Percentiles rank a stretch among this genome's conserved stretches.
phyloP scores from a whole-genome alignment of 2,888 invertebrate genomes.

The Macaria liturata region DNA sequence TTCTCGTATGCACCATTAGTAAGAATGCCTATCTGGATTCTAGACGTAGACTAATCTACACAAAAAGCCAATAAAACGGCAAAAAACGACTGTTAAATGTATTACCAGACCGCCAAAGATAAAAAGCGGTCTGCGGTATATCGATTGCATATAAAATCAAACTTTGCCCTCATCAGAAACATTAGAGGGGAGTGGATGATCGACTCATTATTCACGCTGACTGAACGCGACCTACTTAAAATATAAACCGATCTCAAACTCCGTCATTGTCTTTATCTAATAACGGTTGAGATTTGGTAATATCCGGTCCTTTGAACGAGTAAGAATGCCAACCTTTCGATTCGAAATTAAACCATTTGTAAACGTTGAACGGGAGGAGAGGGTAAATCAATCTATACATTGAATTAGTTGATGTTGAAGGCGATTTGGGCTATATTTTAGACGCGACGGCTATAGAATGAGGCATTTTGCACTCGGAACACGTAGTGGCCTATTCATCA shows the following conservation, averaged over 20 bases:
- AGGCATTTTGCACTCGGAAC: constrained; percentile 69
- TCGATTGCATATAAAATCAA: too few relatives aligned
- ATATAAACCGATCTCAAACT: constrained; percentile 36
- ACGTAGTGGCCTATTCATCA: constrained; percentile 78
- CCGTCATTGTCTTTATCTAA: constrained; percentile 43
- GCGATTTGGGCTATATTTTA: constrained; percentile 76
- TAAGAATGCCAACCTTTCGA: constrained; percentile 55
- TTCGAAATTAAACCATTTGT: constrained; percentile 73
- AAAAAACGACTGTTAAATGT: neutral
- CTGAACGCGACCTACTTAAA: constrained; percentile 26
- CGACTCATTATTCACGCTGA: constrained; percentile 21
- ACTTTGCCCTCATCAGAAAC: constrained; percentile 9
- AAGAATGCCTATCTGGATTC: too few relatives aligned
- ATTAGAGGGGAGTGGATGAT: constrained; percentile 12
- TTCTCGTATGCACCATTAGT: constrained; percentile 23
- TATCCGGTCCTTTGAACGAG: constrained; percentile 43
- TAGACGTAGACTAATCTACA: too few relatives aligned
- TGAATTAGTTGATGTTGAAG: constrained; percentile 77
- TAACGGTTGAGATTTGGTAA: constrained; percentile 46
- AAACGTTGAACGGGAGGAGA: constrained; percentile 53
- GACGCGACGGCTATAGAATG: constrained; percentile 67
- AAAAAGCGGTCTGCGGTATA: too few relatives aligned
- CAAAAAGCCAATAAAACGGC: too few relatives aligned
- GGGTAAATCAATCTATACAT: constrained; percentile 76
- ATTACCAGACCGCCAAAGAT: too few relatives aligned